Percentiles rank a stretch among this genome's conserved stretches.
These are phyloP conservation scores for Silurus aristotelis DNA, from an alignment of 2,797 vertebrate genomes.

Conservation along the genomic window DNA sequence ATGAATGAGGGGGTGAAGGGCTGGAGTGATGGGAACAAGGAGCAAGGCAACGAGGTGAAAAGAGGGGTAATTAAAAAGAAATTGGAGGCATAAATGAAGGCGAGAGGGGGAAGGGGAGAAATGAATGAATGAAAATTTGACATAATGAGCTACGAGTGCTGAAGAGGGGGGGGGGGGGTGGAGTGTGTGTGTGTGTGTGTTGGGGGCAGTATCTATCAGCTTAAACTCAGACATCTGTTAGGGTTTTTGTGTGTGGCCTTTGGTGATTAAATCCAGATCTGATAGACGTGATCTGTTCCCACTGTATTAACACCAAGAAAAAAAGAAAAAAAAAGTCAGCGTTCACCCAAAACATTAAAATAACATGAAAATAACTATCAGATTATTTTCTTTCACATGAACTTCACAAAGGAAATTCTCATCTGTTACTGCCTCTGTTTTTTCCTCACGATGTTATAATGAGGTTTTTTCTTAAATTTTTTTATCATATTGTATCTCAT, in stretches of 20 bases:
- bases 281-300: conserved; percentile 34
- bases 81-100: conserved; percentile 68
- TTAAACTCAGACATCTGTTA: conserved; percentile 81
- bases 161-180: conserved; percentile 10
- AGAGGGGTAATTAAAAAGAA: conserved; percentile 66
- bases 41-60: conserved; percentile 61
- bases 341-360: neutral
- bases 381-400: neutral
- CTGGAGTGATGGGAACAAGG: conserved; percentile 57
- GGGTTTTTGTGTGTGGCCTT: conserved; percentile 58
- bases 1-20: conserved; percentile 46
- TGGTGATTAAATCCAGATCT: conserved; percentile 62
- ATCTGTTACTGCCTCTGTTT: neutral
- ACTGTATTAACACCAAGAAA: neutral
- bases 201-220: conserved; percentile 71
- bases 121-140: conserved; percentile 77
- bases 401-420: neutral
- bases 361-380: neutral
- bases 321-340: neutral
- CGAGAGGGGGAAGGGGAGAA: conserved; percentile 40
- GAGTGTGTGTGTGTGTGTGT: conserved; percentile 8
- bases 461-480: neutral
- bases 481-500: neutral
- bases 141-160: conserved; percentile 75
- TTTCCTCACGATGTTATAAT: neutral